Base-by-base conservation (phyloP, 2,888 invertebrate genomes). In the Diaperis boleti region DNA sequence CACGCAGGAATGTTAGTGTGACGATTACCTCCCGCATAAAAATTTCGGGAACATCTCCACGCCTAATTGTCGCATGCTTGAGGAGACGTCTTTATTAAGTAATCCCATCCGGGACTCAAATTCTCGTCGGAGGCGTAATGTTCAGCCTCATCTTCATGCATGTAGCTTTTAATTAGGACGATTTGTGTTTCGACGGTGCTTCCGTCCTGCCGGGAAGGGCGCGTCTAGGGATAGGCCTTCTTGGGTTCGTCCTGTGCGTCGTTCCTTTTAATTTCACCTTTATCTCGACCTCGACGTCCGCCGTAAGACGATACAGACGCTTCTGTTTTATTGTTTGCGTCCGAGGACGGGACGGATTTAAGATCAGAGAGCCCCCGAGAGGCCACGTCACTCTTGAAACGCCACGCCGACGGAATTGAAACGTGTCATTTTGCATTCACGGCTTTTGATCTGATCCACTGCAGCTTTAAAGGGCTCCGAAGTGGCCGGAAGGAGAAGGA, bases 131-230 rank as follows among this genome's bases (percentile, higher is more conserved):
- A 31, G 59, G 47, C 31, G 47, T 59, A 50, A 59, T 54, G 52
- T 50, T 59, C 44, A 18, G 59, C 35, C 64, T 64, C 59, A 56
- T 63, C 61, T 65, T 54, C 65, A 67, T 65, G 66, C 65, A 68
- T 69, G 65, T 50, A 55, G 64, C 57, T 70, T 67, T 68, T 68
- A 68, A 68, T 70, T 70, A 66, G 64, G 35, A 65, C 65, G 62
- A 67, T 65, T 68, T 68, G 64, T 62, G 66, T 67, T 67, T 64
- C 56, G 37, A 39, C 59, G 47, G 41, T 20, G 47, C 49, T 31
- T 13, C 33, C 7, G 5, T 54, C 41, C 18, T 18, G 39, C 15
- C 6, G 47, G 15, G 47, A 20, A 55, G 61, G 61, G 60, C 13
- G 62, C 56, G 62, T 42, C 56, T 11, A 20, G 26, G 60, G 60